Percentiles rank a stretch among this genome's conserved stretches.
Evolutionary conservation across 2,797 vertebrate species (phyloP).

Genomic region (Eulemur albifrons): DNA sequence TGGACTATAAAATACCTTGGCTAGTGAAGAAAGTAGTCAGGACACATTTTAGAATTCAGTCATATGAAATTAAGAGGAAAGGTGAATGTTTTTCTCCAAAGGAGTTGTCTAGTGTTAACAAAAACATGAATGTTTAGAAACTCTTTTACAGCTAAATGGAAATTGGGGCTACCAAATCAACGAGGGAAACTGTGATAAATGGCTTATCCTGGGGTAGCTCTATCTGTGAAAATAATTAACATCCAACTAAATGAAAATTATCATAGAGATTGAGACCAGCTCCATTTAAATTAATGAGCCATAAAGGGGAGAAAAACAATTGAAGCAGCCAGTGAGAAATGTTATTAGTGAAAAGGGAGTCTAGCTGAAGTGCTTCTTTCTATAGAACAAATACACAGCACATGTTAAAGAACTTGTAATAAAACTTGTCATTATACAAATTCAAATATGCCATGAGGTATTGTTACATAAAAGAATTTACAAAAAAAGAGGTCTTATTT

Average conservation of each 20-base stretch:
- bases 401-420: not conserved
- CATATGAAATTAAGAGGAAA: conserved; percentile 11
- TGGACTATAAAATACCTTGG: not conserved
- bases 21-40: not conserved
- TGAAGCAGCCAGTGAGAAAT: conserved; percentile 14
- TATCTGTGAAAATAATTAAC: conserved; percentile 73
- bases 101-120: not conserved
- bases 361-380: not conserved
- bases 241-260: conserved; percentile 56
- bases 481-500: not conserved
- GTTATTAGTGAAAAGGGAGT: not conserved
- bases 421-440: not conserved
- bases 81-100: not conserved
- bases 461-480: not conserved
- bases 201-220: conserved; percentile 9
- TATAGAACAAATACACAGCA: not conserved
- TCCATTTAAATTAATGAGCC: conserved; percentile 51
- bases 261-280: not conserved
- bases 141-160: not conserved
- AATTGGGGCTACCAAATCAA: not conserved
- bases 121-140: not conserved
- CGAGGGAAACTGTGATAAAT: conserved; percentile 18
- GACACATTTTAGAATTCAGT: not conserved
- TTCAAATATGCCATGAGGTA: not conserved
- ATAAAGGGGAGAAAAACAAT: conserved; percentile 4